Conservation (phyloP, 2,113 vertebrate species). For the Perca flavescens region DNA sequence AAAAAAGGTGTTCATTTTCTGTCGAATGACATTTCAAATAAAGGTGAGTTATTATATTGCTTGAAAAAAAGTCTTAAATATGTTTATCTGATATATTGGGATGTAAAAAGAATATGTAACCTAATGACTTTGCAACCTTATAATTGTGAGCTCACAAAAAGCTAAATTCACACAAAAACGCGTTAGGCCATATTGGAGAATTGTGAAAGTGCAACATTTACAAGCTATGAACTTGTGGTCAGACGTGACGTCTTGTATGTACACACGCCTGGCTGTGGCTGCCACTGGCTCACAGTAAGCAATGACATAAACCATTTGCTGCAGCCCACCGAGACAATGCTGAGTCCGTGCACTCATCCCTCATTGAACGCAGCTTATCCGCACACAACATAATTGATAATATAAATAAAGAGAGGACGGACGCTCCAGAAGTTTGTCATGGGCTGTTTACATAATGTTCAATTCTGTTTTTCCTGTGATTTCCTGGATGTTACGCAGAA, state of each 20-base stretch:
- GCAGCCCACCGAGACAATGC: conserved; percentile 56
- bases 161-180: neutral
- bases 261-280: conserved; percentile 22
- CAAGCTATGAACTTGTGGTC: neutral
- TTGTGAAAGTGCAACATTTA: neutral
- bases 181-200: neutral
- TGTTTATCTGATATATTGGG: neutral
- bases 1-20: no score
- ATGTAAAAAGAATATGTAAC: neutral
- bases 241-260: neutral
- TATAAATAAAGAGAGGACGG: conserved; percentile 81
- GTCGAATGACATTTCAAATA: no score
- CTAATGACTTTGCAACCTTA: neutral
- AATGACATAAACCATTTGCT: conserved; percentile 74
- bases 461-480: conserved; percentile 82
- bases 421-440: conserved; percentile 75
- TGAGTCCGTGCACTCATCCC: conserved; percentile 34
- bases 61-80: neutral
- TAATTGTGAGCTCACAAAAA: neutral
- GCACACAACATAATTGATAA: conserved; percentile 79
- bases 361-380: conserved; percentile 71
- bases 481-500: conserved; percentile 84
- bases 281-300: conserved; percentile 42
- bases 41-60: neutral
- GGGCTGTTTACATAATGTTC: conserved; percentile 83